A percentile compares a stretch with the other conserved stretches of the same genome.
Evolutionary conservation across 1,140 invertebrate species (phyloP).

Genomic region (Eurytemora carolleeae): DNA sequence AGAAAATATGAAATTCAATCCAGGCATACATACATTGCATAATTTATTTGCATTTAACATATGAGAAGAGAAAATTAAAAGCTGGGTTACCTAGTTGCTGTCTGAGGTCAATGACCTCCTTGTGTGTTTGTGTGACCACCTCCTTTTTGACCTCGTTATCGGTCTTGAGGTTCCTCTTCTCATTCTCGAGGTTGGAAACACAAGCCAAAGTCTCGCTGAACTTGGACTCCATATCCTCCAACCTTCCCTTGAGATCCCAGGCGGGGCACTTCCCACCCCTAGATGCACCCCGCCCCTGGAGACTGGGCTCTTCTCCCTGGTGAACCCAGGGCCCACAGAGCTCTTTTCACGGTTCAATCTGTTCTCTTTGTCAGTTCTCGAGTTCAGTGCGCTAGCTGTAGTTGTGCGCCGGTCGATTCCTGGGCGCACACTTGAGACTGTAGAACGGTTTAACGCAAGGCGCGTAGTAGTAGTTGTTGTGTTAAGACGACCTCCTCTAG

Average conservation of each 20-base stretch:
- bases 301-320: background rate
- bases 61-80: too few relatives aligned
- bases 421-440: too few relatives aligned
- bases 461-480: background rate
- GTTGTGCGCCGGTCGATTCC: background rate
- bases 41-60: too few relatives aligned
- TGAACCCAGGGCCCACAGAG: too few relatives aligned
- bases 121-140: background rate
- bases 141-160: background rate
- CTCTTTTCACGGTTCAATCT: too few relatives aligned
- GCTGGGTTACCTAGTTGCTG: background rate
- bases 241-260: conserved; percentile 6
- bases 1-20: too few relatives aligned
- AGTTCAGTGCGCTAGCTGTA: background rate
- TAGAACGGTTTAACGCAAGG: too few relatives aligned
- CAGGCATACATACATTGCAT: too few relatives aligned
- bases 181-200: background rate
- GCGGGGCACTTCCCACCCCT: conserved; percentile 1
- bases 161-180: background rate
- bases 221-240: conserved; percentile 7
- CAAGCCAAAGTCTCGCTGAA: background rate
- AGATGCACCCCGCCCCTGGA: too few relatives aligned
- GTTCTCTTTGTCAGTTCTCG: too few relatives aligned
- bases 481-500: background rate
- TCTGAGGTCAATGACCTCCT: background rate